Base-by-base conservation (phyloP, 2,888 invertebrate species). In the Sericinus montela region DNA sequence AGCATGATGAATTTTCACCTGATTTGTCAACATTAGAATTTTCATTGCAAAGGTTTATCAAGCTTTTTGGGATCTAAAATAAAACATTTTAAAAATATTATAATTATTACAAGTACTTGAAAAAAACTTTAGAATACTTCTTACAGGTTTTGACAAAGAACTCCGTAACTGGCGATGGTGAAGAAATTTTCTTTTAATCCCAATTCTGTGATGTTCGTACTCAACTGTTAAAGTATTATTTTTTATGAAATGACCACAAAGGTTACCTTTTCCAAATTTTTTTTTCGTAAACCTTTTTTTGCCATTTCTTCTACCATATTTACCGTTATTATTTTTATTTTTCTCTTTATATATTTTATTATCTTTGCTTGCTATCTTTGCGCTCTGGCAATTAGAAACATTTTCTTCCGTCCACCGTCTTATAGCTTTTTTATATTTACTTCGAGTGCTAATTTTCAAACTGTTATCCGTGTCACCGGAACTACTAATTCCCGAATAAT, bases 61-160 rank as follows among this genome's bases (percentile, higher is more conserved):
- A 59, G 58, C 68, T 80, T 55, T 60, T 65, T 19, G 82, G 78
- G 62, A 85, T 82, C 85, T 86, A 53, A 50, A 72, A 70, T 45
- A 19, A 8, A 32, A 32, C 5, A 32, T 11, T 35, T 36, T 34
- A 37, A 44, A 19, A 14, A 13, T 14, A 37, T 16, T 11, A 30
- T 32, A 8, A 32, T 19, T 41, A 35, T 15, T 35, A 25, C 25
- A 8, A 25, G 8, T 11, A 25, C 34, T 8, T 28, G 16, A 11
- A 36, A 5, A 38, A 23, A 25, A 11, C 5, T 28, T 40, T 25
- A 7, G 7, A 11, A 25, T 14, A 7, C 38, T 19, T 62, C 71
- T 71, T 57, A 74, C 83, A 41, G 82, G 81, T 55, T 76, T 77
- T 1, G 77, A 59, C 42, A 63, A 51, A 23, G 32, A 32, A 32